phyloP scores from a whole-genome alignment of 2,113 vertebrate species.

The Trogon melanurus region DNA sequence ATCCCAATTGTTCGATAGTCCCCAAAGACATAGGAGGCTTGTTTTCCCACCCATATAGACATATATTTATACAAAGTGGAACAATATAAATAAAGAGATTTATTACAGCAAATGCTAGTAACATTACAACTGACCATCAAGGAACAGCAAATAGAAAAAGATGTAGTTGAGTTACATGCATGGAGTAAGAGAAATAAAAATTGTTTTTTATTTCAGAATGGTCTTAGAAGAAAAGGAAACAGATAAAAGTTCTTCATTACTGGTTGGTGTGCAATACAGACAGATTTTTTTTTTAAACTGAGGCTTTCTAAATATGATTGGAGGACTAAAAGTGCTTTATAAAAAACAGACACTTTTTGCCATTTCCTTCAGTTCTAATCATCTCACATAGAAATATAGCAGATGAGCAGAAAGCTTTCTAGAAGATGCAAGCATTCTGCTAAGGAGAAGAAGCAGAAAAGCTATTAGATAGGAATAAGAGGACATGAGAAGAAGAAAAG shows the following conservation, averaged over 20 bases:
- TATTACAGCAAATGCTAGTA: neutral
- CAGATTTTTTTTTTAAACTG: neutral
- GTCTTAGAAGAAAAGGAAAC: neutral
- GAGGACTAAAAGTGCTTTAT: neutral
- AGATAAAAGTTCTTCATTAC: neutral
- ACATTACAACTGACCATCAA: neutral
- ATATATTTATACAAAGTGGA: neutral
- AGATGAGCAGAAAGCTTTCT: slow-evolving; percentile 13
- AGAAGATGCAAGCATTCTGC: slow-evolving; percentile 13
- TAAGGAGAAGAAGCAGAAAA: slow-evolving; percentile 32
- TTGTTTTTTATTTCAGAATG: neutral
- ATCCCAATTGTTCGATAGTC: neutral
- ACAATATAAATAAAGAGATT: neutral
- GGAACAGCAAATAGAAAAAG: neutral
- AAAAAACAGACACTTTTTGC: neutral
- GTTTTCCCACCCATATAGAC: neutral
- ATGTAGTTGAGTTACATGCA: neutral
- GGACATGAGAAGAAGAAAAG: slow-evolving; percentile 6
- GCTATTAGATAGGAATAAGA: neutral
- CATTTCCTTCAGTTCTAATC: neutral
- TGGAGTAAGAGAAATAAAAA: neutral
- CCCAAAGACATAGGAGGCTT: neutral
- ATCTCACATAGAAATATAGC: slow-evolving; percentile 8
- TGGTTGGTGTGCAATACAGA: neutral
- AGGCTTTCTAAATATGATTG: neutral